Percentiles rank a stretch among this genome's conserved stretches.
Evolutionary conservation across 2,113 vertebrate species (phyloP).

Genomic region (Pitta sordida): DNA sequence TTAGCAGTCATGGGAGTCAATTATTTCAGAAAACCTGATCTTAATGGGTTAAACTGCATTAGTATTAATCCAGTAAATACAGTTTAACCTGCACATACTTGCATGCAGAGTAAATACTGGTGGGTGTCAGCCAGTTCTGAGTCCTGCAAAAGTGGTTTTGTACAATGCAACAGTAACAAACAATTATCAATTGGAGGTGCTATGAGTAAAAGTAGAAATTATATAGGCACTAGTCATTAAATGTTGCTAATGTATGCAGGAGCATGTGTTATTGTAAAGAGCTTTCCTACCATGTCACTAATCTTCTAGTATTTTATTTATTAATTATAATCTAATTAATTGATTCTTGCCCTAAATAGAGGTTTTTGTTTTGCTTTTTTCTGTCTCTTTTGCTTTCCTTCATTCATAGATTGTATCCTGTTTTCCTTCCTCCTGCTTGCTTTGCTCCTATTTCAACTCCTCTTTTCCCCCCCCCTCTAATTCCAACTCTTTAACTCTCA

Average conservation of each 20-base stretch:
- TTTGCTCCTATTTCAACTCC: background rate
- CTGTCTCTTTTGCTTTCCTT: background rate
- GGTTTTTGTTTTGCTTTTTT: background rate
- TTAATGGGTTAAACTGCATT: background rate
- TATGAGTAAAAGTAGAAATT: background rate
- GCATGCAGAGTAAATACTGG: background rate
- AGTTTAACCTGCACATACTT: no score
- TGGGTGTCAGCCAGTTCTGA: background rate
- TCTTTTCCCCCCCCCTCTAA: background rate
- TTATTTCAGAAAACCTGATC: background rate
- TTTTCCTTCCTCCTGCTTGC: background rate
- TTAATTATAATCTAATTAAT: no score
- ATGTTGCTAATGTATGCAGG: background rate
- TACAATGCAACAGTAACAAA: background rate
- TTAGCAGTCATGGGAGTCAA: background rate
- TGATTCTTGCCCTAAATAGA: background rate
- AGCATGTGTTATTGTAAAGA: background rate
- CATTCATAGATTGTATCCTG: background rate
- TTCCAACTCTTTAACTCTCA: background rate
- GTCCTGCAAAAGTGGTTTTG: background rate
- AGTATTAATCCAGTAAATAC: background rate
- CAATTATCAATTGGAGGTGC: background rate
- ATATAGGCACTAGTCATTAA: background rate
- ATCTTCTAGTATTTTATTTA: background rate
- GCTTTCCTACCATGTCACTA: background rate